phyloP scores from a whole-genome alignment of 2,888 invertebrate species.

The Coelogynopora nodosa region DNA sequence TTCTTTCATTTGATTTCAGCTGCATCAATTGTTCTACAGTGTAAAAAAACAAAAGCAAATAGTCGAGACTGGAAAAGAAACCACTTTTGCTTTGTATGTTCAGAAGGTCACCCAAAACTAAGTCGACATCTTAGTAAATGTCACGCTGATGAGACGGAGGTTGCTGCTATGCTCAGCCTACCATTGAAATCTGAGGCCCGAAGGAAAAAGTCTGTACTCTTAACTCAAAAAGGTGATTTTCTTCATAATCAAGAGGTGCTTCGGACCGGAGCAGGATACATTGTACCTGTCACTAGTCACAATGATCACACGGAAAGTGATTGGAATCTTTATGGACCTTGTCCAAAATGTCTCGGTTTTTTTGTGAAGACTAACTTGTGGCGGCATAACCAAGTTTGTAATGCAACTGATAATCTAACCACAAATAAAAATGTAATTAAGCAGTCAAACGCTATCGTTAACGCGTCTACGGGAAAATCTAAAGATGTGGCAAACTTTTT shows the following conservation, averaged over 20 bases:
- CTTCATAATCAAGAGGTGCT: background rate
- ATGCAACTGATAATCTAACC: background rate
- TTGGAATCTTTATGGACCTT: conserved; percentile 2
- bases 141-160: background rate
- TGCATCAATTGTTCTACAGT: background rate
- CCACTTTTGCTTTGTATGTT: background rate
- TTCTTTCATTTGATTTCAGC: too few relatives aligned
- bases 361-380: background rate
- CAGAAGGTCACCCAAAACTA: background rate
- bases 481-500: background rate
- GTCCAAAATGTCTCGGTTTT: background rate
- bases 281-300: background rate
- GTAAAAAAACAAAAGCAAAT: background rate
- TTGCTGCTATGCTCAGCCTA: background rate
- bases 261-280: background rate
- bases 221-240: conserved; percentile 4
- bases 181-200: background rate
- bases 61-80: background rate
- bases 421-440: background rate
- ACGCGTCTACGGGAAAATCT: background rate
- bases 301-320: background rate
- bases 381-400: background rate
- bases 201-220: background rate
- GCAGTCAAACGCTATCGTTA: background rate
- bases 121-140: background rate